Percentiles rank a stretch among this genome's conserved stretches.
Evolutionary conservation across 1,140 invertebrate genomes (phyloP).

Genomic region (Venturia canescens): DNA sequence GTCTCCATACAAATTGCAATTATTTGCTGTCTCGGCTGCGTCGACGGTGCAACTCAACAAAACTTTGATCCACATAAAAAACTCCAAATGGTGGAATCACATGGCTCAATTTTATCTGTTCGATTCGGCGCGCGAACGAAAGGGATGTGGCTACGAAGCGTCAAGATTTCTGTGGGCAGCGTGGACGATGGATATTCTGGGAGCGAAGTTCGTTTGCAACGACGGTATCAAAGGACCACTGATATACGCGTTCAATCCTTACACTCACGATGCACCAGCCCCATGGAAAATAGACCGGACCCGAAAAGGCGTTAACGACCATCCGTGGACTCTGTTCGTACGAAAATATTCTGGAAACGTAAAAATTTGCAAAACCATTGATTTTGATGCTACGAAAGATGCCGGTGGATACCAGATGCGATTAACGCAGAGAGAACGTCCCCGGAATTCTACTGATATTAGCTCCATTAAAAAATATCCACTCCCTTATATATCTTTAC

Average conservation of each 20-base stretch:
- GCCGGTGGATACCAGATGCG: slow-evolving; percentile 17
- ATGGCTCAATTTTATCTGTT: slow-evolving; percentile 22
- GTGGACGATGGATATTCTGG: slow-evolving; percentile 36
- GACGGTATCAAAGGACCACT: not conserved
- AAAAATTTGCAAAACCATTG: not conserved
- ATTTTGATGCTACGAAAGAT: not conserved
- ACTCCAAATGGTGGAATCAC: slow-evolving; percentile 37
- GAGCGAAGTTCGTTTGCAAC: slow-evolving; percentile 28
- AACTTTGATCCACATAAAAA: not conserved
- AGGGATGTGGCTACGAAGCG: not conserved
- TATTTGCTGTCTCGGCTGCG: not conserved
- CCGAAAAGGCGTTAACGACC: not conserved
- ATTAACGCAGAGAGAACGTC: not conserved
- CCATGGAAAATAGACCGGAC: slow-evolving; percentile 3
- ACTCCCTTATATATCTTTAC: too few relatives aligned
- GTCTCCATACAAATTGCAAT: slow-evolving; percentile 4
- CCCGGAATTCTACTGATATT: too few relatives aligned
- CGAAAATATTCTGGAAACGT: not conserved
- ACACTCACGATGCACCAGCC: not conserved
- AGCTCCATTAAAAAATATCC: too few relatives aligned
- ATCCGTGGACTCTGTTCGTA: slow-evolving; percentile 16
- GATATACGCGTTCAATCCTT: slow-evolving; percentile 35
- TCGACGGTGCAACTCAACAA: not conserved
- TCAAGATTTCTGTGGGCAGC: not conserved
- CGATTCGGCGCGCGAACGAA: not conserved